These are phyloP conservation scores for Rostratula benghalensis DNA, from an alignment of 2,113 vertebrate genomes.

Conservation along the genomic window DNA sequence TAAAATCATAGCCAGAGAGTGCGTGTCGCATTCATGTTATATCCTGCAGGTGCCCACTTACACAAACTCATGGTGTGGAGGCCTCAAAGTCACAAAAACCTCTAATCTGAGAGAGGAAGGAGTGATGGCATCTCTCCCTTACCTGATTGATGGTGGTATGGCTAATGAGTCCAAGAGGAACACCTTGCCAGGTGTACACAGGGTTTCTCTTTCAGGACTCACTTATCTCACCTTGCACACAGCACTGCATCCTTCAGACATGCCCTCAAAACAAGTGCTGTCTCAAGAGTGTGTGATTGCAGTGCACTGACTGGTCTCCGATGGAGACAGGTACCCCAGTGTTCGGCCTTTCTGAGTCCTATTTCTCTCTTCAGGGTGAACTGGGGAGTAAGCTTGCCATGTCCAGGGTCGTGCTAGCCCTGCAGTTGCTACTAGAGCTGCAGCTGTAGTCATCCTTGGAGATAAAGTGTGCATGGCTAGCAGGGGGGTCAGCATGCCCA, in stretches of 20 bases:
- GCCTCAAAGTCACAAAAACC: background rate
- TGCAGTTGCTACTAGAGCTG: background rate
- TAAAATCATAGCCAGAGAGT: background rate
- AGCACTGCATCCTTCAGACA: background rate
- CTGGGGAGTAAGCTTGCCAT: background rate
- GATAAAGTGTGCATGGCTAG: background rate
- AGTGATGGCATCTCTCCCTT: background rate
- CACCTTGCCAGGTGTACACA: rapidly evolving
- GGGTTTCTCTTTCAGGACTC: background rate
- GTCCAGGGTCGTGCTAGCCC: background rate
- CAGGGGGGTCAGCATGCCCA: background rate
- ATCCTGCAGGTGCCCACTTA: background rate
- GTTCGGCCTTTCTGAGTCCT: background rate
- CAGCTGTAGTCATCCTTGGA: background rate
- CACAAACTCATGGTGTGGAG: background rate
- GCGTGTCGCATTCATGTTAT: rapidly evolving
- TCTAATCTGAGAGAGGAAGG: background rate
- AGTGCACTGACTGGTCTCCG: background rate
- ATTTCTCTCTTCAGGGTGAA: background rate
- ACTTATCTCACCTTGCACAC: background rate
- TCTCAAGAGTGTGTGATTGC: background rate
- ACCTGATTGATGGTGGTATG: background rate
- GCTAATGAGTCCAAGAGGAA: background rate
- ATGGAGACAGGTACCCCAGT: background rate
- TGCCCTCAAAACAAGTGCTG: background rate